Percentiles rank a stretch among this genome's conserved stretches.
phyloP scores from a whole-genome alignment of 2,797 vertebrate species.

The Helicolenus hilgendorfi region DNA sequence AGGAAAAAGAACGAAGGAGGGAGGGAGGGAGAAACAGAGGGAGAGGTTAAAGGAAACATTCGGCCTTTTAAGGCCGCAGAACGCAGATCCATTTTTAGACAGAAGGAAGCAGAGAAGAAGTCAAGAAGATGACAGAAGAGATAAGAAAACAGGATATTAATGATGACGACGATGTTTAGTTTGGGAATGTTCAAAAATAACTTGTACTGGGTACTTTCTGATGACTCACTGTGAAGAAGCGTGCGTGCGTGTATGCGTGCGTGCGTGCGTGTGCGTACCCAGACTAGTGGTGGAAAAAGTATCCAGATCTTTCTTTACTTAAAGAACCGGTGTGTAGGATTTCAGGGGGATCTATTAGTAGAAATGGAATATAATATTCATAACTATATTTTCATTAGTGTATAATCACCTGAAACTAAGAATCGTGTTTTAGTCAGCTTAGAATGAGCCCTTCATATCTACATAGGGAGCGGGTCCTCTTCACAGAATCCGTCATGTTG shows the following conservation, averaged over 20 bases:
- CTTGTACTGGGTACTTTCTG: slow-evolving; percentile 4
- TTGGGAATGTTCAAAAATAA: slow-evolving; percentile 54
- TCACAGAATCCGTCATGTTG: too few relatives aligned
- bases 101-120: slow-evolving; percentile 20
- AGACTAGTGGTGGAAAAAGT: neutral
- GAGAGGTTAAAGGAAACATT: slow-evolving; percentile 43
- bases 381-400: neutral
- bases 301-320: neutral
- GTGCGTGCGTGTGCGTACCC: neutral
- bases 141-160: slow-evolving; percentile 70
- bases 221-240: slow-evolving; percentile 44
- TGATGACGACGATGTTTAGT: slow-evolving; percentile 49
- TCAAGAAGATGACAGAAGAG: slow-evolving; percentile 42
- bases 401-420: neutral
- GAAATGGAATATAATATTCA: neutral
- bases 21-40: slow-evolving; percentile 17
- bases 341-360: neutral
- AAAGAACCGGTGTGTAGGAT: neutral
- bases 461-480: neutral
- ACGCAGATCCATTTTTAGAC: slow-evolving; percentile 81
- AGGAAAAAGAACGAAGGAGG: neutral
- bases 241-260: neutral
- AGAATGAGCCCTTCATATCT: neutral
- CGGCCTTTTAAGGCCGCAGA: slow-evolving; percentile 82
- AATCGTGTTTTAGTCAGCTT: too few relatives aligned